Evolutionary conservation across 30 jellyfish, hydroid and myxozoan species (phyloP), one percentile per base, ranked within the genome.

Genomic region (Nemopilema nomurai): DNA sequence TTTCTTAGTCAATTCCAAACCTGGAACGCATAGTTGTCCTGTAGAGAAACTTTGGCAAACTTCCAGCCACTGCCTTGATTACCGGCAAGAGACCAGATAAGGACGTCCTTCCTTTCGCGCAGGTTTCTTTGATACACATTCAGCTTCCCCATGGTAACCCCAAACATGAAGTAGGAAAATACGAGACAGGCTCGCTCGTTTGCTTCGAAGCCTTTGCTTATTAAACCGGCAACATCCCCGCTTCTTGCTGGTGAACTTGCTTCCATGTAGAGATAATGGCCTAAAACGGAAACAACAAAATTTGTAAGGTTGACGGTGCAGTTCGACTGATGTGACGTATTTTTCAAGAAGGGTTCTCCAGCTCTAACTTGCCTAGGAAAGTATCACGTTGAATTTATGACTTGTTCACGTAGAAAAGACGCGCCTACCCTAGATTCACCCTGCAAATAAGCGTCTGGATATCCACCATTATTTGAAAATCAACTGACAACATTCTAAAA

Each of bases 111-210:
- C 30, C 24, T 29, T 28, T 68, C 81, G 17, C 19, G 73, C 24
- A 24, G n/a, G 20, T 73, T 6, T 13, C 62, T 41, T 51, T 62
- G 49, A 53, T 82, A 57, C 1, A 89, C 94, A 26, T 68, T 81
- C 29, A 89, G 65, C 31, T 74, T 24, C 7, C 91, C 93, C 73
- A 89, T 82, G 3, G 76, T 25, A 7, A 25, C 53, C 17, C 97
- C 97, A 76, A n/a, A 62, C 97, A 89, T 89, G 72, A 51, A 51
- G 51, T 89, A 89, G 81, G 67, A 88, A 62, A 89, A 72, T 4
- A 32, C 27, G 19, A 89, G 79, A 69, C 97, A 89, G 17, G 73
- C 24, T 21, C 68, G 49, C 16, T 57, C 62, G 6, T 0, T 26
- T 0, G 97, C 33, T 18, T 67, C 81, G 24, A 89, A 23, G 3